A percentile compares a stretch with the other conserved stretches of the same genome.
Evolutionary conservation across 2,797 vertebrate species (phyloP).

Genomic region (Hafferia zeledoni): DNA sequence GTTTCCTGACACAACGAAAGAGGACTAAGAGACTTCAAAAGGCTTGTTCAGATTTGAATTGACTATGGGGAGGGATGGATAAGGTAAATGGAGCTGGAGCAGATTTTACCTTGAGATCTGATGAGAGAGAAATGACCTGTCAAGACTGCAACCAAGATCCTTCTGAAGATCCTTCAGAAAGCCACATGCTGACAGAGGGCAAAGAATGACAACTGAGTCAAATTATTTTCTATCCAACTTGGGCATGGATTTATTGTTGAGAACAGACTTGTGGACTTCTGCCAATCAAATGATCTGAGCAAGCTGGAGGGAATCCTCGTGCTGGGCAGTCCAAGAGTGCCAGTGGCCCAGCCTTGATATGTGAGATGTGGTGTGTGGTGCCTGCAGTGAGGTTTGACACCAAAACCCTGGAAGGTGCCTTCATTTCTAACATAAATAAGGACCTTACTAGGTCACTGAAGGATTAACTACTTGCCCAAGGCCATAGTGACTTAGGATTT

Average conservation of each 20-base stretch:
- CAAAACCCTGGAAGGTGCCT: background rate
- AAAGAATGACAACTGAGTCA: background rate
- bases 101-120: constrained; percentile 2
- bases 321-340: background rate
- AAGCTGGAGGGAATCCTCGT: background rate
- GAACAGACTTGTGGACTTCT: background rate
- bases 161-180: constrained; percentile 22
- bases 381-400: background rate
- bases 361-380: background rate
- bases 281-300: background rate
- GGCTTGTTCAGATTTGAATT: background rate
- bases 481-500: background rate
- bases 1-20: constrained; percentile 59
- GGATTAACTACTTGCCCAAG: background rate
- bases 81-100: background rate
- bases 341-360: background rate
- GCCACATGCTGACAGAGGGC: background rate
- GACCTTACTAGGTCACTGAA: background rate
- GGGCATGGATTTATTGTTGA: background rate
- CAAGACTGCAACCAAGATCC: background rate
- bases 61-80: background rate
- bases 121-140: constrained; percentile 38
- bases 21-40: constrained; percentile 52
- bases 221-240: background rate
- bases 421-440: background rate